Evolutionary conservation across 2,113 vertebrate genomes (phyloP).

Genomic region (Micronycteris hirsuta): DNA sequence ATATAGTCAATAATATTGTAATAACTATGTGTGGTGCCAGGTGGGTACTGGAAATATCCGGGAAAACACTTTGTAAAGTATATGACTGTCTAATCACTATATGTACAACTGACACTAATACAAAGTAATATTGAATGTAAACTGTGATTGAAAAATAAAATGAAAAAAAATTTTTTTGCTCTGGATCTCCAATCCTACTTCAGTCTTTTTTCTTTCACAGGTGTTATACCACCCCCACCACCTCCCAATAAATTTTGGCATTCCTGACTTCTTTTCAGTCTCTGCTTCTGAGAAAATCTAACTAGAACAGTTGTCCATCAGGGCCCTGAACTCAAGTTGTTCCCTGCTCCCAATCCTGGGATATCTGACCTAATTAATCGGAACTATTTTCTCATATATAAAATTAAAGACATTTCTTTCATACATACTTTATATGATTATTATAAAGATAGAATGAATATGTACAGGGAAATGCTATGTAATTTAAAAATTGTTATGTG

Average conservation of each 20-base stretch:
- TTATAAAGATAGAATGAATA: neutral
- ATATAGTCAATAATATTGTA: neutral
- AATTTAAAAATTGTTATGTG: neutral
- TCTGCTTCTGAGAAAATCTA: neutral
- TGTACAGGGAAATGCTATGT: neutral
- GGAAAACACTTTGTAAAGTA: neutral
- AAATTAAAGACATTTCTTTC: slow-evolving; percentile 18
- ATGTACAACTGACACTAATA: neutral
- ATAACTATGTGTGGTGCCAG: neutral
- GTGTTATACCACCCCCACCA: neutral
- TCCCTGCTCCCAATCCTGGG: neutral
- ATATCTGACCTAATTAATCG: neutral
- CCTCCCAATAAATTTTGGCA: neutral
- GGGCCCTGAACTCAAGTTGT: neutral
- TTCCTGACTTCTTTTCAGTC: neutral
- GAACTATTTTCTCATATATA: neutral
- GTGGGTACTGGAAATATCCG: neutral
- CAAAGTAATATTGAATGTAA: neutral
- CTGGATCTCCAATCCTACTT: neutral
- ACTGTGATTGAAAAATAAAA: neutral
- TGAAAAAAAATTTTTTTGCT: neutral
- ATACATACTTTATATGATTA: neutral
- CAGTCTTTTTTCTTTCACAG: neutral
- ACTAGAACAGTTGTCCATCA: neutral
- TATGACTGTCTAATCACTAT: neutral